These are phyloP conservation scores for Galaxea fascicularis DNA, from an alignment of 92 coral and sea anemone species.

Conservation along the genomic window DNA sequence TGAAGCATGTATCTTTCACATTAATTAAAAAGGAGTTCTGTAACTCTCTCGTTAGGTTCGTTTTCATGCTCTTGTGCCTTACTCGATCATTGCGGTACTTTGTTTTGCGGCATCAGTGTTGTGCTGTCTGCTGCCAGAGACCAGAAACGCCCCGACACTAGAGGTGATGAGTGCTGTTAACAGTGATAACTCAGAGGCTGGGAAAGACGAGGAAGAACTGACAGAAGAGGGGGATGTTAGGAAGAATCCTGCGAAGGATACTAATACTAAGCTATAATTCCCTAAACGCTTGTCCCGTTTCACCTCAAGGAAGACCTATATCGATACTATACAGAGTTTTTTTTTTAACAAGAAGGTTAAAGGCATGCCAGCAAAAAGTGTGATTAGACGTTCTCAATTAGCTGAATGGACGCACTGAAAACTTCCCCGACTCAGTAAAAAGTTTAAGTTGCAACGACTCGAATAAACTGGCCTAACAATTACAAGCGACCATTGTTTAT, in stretches of 20 bases:
- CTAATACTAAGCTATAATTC: background rate
- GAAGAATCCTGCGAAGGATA: background rate
- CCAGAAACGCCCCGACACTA: slow-evolving; percentile 20
- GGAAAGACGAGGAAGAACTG: background rate
- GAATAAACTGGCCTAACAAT: too few species aligned
- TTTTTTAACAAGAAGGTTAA: too few species aligned
- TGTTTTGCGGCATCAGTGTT: background rate
- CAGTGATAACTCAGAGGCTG: background rate
- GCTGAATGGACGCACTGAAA: too few species aligned
- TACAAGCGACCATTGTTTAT: too few species aligned
- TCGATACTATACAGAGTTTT: too few species aligned
- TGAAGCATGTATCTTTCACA: too few species aligned
- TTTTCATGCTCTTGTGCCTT: slow-evolving; percentile 37
- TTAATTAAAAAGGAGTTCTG: background rate
- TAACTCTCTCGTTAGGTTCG: slow-evolving; percentile 27
- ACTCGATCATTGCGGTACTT: slow-evolving; percentile 39
- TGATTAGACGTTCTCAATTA: too few species aligned
- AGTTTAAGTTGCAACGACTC: too few species aligned
- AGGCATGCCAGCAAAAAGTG: too few species aligned
- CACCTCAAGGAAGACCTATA: too few species aligned
- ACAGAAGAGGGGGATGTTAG: too few species aligned
- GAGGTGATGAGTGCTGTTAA: slow-evolving; percentile 29
- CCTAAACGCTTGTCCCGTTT: background rate
- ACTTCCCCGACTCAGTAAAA: too few species aligned
- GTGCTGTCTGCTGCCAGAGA: slow-evolving; percentile 42